Percentiles rank a stretch among this genome's conserved stretches.
These are phyloP conservation scores for Reinhardtius hippoglossoides DNA, from an alignment of 2,113 vertebrate genomes.

Conservation along the genomic window DNA sequence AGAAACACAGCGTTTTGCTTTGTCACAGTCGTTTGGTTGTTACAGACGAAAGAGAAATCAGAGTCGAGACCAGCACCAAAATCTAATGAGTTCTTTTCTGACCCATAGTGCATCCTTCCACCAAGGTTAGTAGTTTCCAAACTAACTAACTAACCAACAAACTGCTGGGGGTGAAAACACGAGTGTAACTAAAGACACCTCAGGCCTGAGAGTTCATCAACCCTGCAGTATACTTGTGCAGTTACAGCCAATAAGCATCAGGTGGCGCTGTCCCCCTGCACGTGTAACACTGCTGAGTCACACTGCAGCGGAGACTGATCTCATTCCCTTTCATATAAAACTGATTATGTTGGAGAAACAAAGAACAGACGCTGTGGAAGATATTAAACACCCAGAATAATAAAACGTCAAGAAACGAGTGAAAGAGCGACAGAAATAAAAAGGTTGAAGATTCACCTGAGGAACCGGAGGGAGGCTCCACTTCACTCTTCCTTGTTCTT, in stretches of 20 bases:
- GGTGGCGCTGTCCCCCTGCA: conserved; percentile 42
- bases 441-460: conserved; percentile 45
- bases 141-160: too few relatives aligned
- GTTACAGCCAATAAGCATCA: conserved; percentile 5
- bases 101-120: too few relatives aligned
- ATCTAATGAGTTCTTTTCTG: too few relatives aligned
- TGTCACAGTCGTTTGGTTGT: too few relatives aligned
- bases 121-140: too few relatives aligned
- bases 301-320: conserved; percentile 53
- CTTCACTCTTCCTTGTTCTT: conserved; percentile 93
- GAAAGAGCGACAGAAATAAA: too few relatives aligned
- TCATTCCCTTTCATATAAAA: not conserved
- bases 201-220: not conserved
- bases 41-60: too few relatives aligned
- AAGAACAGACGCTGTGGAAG: not conserved
- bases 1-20: not conserved
- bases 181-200: too few relatives aligned
- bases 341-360: not conserved
- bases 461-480: conserved; percentile 72
- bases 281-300: conserved; percentile 73
- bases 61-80: too few relatives aligned
- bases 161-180: too few relatives aligned
- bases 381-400: not conserved
- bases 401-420: too few relatives aligned
- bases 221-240: not conserved